Base-by-base conservation (phyloP, 1,140 invertebrate species). In the Copidosoma floridanum region DNA sequence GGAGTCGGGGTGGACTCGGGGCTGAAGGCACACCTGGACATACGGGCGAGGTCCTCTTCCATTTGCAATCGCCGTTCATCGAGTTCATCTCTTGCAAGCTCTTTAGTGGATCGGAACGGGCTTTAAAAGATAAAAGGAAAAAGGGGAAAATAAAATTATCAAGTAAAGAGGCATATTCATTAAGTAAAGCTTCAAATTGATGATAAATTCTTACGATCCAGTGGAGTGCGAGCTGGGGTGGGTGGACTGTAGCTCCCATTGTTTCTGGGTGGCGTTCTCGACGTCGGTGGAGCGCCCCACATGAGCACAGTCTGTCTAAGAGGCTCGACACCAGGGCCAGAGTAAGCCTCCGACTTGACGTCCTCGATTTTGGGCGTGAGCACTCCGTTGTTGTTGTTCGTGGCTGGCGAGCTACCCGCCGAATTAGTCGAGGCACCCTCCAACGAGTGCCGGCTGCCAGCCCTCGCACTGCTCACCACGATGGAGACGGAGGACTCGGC, bases 241-340 rank as follows among this genome's bases (percentile, higher is more conserved):
- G 79, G 76, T 3, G 82, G 75, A 18, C 81, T 80, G 48, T 82
- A 78, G 47, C 80, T 81, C 52, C 77, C 80, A 6, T 80, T 73
- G 67, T 77, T 77, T 62, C 75, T 74, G 48, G 75, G 71, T 41
- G 79, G 73, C 37, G 76, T 73, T 53, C 76, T 78, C 44, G 76
- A 66, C 16, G 50, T 18, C 38, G 66, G 84, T 66, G 66, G 86
- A 71, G 68, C 75, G 2, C 90, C 91, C 90, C 91, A 93, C 91
- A 93, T 93, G 3, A 94, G 82, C 16, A 94, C 91, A 1, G 91
- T 94, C 76, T 94, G 91, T 20, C 91, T 79, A 0, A 87, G 86
- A 23, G 83, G 80, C 53, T 88, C 85, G 37, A 72, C 73, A 10
- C 75, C 74, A n/a, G n/a, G n/a, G 54, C 88, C 85, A 32, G 71